Conservation (phyloP, 2,113 vertebrate genomes). For the Desmodus rotundus region DNA sequence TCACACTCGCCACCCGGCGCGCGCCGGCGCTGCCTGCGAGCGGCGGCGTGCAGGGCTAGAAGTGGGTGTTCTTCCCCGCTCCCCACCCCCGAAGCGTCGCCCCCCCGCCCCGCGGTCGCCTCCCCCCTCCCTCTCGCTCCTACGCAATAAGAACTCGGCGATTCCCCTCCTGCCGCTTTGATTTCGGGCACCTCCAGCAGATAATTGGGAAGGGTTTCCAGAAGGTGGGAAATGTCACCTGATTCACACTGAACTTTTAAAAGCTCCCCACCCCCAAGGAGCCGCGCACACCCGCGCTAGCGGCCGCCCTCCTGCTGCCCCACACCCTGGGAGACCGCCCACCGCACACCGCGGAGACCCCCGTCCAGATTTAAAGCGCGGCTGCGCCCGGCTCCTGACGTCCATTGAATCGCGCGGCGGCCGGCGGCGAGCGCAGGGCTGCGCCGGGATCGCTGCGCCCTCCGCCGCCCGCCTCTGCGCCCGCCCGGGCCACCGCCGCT, state of each 20-base stretch:
- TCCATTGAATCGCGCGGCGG: constrained; percentile 97
- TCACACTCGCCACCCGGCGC: constrained; percentile 45
- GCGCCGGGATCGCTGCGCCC: constrained; percentile 79
- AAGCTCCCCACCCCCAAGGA: constrained; percentile 91
- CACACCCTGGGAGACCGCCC: constrained; percentile 96
- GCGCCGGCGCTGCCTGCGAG: constrained; percentile 49
- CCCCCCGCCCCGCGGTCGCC: background rate
- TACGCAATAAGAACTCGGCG: constrained; percentile 61
- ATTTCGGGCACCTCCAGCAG: constrained; percentile 74
- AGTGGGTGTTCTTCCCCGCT: constrained; percentile 68
- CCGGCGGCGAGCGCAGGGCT: constrained; percentile 81
- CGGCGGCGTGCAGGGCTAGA: constrained; percentile 58
- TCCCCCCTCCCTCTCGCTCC: constrained; percentile 54
- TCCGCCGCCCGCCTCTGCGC: constrained; percentile 69
- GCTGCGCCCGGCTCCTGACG: constrained; percentile 96
- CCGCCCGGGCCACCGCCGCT: constrained; percentile 53
- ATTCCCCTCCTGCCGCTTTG: constrained; percentile 53
- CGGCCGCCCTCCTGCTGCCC: constrained; percentile 68
- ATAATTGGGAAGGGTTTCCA: constrained; percentile 80
- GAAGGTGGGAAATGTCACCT: constrained; percentile 94
- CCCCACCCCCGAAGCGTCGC: constrained; percentile 57
- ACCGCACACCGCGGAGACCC: constrained; percentile 98
- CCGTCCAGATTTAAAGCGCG: constrained; percentile 99
- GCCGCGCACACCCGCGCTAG: constrained; percentile 67
- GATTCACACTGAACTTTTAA: constrained; percentile 93